phyloP scores from a whole-genome alignment of 2,888 invertebrate species.

The Saturnia pavonia region DNA sequence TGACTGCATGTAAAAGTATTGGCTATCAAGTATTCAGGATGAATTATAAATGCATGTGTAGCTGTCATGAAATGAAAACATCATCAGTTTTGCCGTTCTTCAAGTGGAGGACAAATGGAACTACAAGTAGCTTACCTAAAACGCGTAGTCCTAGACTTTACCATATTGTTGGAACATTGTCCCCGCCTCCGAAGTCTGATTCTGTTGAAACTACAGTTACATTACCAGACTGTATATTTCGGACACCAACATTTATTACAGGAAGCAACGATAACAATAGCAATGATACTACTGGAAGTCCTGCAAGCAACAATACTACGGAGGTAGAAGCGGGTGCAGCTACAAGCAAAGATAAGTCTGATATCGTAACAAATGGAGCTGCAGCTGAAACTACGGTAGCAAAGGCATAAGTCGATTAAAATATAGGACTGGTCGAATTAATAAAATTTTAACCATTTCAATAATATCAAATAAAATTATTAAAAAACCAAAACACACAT shows the following conservation, averaged over 20 bases:
- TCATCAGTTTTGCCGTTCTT: constrained; percentile 57
- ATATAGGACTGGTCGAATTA: not conserved
- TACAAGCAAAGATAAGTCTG: not conserved
- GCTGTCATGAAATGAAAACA: constrained; percentile 59
- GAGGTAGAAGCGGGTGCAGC: not conserved
- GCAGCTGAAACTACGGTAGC: not conserved
- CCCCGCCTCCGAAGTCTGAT: constrained; percentile 31
- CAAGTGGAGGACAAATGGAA: constrained; percentile 62
- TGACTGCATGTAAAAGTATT: constrained; percentile 63
- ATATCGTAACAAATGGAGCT: not conserved
- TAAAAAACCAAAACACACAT: not conserved
- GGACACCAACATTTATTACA: not conserved
- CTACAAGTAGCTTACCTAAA: constrained; percentile 43
- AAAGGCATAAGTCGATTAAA: not conserved
- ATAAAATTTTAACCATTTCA: not conserved
- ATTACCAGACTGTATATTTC: not conserved
- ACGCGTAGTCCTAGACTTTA: constrained; percentile 57
- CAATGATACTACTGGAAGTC: not conserved
- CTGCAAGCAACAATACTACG: not conserved
- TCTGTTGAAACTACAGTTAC: not conserved
- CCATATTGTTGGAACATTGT: constrained; percentile 55
- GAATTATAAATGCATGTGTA: constrained; percentile 54
- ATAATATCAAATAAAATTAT: not conserved
- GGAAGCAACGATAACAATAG: not conserved
- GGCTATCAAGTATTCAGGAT: constrained; percentile 59